Evolutionary conservation across 2,113 vertebrate species (phyloP).

Genomic region (Elephas maximus): DNA sequence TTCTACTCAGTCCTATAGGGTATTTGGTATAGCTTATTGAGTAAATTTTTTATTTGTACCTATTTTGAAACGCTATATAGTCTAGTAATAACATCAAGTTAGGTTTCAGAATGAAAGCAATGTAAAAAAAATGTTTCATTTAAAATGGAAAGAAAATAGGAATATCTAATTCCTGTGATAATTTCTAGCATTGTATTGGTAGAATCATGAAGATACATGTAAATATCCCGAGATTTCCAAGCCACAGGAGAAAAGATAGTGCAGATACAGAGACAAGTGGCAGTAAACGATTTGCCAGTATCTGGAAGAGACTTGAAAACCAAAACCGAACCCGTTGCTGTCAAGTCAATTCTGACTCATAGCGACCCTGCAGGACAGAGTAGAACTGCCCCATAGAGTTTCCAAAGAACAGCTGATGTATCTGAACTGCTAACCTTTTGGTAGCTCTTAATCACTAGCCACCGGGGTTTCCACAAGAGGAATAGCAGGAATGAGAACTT

Average conservation of each 20-base stretch:
- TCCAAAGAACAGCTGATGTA: too few relatives aligned
- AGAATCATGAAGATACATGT: background rate
- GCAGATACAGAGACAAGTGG: background rate
- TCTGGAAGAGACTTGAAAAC: too few relatives aligned
- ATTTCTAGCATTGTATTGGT: background rate
- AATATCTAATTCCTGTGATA: background rate
- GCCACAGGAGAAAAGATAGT: background rate
- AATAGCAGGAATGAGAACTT: slow-evolving; percentile 45
- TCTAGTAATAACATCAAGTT: slow-evolving; percentile 33
- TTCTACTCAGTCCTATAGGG: too few relatives aligned
- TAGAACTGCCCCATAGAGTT: too few relatives aligned
- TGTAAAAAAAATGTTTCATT: background rate
- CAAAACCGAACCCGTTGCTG: too few relatives aligned
- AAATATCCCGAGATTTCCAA: background rate
- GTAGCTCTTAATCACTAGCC: too few relatives aligned
- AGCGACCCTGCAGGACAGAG: too few relatives aligned
- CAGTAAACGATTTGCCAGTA: background rate
- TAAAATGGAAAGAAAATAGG: slow-evolving; percentile 28
- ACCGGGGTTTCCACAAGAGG: background rate
- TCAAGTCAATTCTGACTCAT: too few relatives aligned
- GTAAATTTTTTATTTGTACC: slow-evolving; percentile 17
- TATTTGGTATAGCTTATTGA: slow-evolving; percentile 28
- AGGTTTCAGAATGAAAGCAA: background rate
- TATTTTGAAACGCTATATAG: slow-evolving; percentile 47
- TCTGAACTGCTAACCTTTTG: too few relatives aligned